Evolutionary conservation across 2,797 vertebrate genomes (phyloP), one percentile per base, ranked within the genome.

Genomic region (Kryptolebias ocellatus): DNA sequence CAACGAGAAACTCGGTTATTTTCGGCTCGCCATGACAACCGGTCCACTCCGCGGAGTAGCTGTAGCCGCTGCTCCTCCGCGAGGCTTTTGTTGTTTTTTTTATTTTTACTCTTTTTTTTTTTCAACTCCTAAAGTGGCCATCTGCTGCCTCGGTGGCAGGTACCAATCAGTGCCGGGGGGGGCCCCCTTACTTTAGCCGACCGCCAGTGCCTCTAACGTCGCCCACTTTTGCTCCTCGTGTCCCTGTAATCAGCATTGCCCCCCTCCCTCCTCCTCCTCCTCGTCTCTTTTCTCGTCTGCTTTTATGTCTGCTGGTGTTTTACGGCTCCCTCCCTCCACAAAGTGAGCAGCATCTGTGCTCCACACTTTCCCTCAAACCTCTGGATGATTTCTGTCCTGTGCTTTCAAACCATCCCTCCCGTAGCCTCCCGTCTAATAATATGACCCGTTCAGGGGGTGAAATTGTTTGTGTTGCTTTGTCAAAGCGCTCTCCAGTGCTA

Each of bases 81-180:
- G 64, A 70, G 63, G 67, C 82, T 72, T 78, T 83, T 83, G 58
- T 58, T 56, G 84, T 75, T 42, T 12, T 12, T 12, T 42, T 10
- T 12, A 10, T 24, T 24, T 24, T 24, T 53, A 54, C 70, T 68
- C 60, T 34, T 60, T 59, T 45, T 44, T 61, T 58, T 53, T n/a
- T 65, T 45, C 79, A 86, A 87, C 77, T 78, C 70, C 20, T 84
- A 52, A 89, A 87, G 80, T 87, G 85, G 83, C 89, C 90, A 89
- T 90, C 86, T 92, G 89, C 78, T 42, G 71, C 65, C 74, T 60
- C 60, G 67, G 67, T 87, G 67, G 75, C 87, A 89, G 80, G 86
- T 88, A 86, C 63, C 52, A 9, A 55, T 58, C 18, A 67, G 62
- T 49, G 14, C 53, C 11, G 1, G 65, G 31, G 51, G 20, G 20